Evolutionary conservation across 1,140 invertebrate species (phyloP).

Genomic region (Ephestia elutella): DNA sequence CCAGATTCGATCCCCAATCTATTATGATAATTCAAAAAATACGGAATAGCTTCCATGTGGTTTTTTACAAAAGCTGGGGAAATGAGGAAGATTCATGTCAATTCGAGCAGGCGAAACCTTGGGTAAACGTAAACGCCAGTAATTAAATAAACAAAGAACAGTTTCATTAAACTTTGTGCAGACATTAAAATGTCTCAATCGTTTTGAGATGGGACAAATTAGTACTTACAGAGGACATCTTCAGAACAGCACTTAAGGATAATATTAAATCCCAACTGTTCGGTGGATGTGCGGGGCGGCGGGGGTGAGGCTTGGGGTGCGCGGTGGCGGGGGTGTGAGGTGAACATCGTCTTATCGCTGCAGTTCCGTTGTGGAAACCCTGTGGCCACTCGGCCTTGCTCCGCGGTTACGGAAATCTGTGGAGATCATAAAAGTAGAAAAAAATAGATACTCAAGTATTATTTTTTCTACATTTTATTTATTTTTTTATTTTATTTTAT

Average conservation of each 20-base stretch:
- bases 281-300: slow-evolving; percentile 13
- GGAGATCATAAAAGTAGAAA: slow-evolving; percentile 18
- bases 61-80: too few species aligned
- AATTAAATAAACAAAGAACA: slow-evolving; percentile 11
- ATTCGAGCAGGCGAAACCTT: not conserved
- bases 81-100: too few species aligned
- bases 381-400: slow-evolving; percentile 50
- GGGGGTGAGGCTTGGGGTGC: slow-evolving; percentile 23
- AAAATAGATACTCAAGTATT: too few species aligned
- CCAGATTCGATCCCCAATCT: too few species aligned
- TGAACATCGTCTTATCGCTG: slow-evolving; percentile 54
- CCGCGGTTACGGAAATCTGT: slow-evolving; percentile 17
- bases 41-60: too few species aligned
- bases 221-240: slow-evolving; percentile 61
- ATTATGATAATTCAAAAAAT: too few species aligned
- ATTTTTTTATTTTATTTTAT: not conserved
- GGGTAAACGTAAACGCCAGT: not conserved
- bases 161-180: slow-evolving; percentile 25
- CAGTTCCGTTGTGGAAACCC: slow-evolving; percentile 55
- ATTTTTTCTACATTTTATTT: not conserved
- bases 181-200: slow-evolving; percentile 37
- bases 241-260: slow-evolving; percentile 63
- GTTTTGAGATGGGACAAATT: slow-evolving; percentile 64
- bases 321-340: slow-evolving; percentile 27
- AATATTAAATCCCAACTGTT: slow-evolving; percentile 68